Base-by-base conservation (phyloP, 1,140 invertebrate genomes). In the Polyergus mexicanus region DNA sequence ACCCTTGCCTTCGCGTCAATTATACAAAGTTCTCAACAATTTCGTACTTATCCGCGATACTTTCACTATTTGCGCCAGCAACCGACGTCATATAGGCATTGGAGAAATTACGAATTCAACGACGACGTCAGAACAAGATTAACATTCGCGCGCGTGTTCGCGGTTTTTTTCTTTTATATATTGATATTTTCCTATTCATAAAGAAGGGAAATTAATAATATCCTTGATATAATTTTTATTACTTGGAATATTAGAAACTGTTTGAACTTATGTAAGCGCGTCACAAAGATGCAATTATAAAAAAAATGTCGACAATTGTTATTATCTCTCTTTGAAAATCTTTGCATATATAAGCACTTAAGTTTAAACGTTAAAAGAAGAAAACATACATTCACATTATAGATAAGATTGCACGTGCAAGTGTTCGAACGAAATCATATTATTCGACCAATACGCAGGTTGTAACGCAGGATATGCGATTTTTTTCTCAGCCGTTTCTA, bases 41-140 rank as follows among this genome's bases (percentile, higher is more conserved):
- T 83, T 83, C n/a, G 25, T 25, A 62, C 47, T 32, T 38, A 28
- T 35, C 65, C 28, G 38, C 38, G 54, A 62, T 47, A 83, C 78
- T 83, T 83, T 83, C 78, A 83, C 78, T 22, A 32, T 62, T 83
- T 81, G 13, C 78, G 78, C 78, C 38, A 74, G 54, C 68, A 16
- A 83, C 38, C 78, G 68, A 83, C 78, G 68, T 83, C 68, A 83
- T 3, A n/a, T 3, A n/a, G 22, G 6, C 38, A 41, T 19, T 32
- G 10, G 68, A 74, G 78, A 83, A 83, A 83, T 83, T 83, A 32
- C n/a, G 25, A 38, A n/a, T 74, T 35, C 16, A 74, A 25, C 44
- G 25, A 8, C 22, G 25, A 81, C 66, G 66, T 83, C 78, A 74
- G 38, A 60, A n/a, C 11, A 11, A 28, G 54, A 3, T 83, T 60